Evolutionary conservation across 2,797 vertebrate genomes (phyloP), one percentile per base, ranked within the genome.

Genomic region (Borostomias antarcticus): DNA sequence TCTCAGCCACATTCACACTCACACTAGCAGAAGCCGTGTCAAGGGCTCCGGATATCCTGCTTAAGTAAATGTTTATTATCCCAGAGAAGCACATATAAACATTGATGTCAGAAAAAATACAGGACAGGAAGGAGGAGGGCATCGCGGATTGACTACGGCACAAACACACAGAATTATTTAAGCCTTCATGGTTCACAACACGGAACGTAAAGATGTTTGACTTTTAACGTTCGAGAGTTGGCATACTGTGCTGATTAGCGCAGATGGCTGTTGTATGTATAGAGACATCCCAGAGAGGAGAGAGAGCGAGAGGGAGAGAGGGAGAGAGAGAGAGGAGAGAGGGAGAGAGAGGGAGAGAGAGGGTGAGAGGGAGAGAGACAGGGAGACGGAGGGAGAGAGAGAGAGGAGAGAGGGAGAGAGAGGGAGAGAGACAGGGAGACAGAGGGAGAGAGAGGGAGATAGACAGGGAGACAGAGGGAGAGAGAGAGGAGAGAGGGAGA

Each of bases 251-350:
- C 73, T 7, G 87, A 85, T 85, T 75, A 86, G 77, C 81, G 77
- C 19, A 66, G 73, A 77, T 88, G 81, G 86, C 74, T 77, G 77
- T 79, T 82, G 76, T 71, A 86, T 86, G 78, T 77, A 75, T 85
- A 33, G 85, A 85, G 82, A 87, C 76, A 82, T 60, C 71, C 53
- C 52, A 8, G 76, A 33, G 11, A 57, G 15, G 64, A 64, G 71
- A 65, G 76, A 81, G 57, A 57, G 80, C 11, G 35, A 56, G 61
- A 51, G 32, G 4, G 15, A 54, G 79, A 30, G 52, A 56, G 61
- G 51, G 32, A 10, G 78, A 25, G 48, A 51, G 48, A 11, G 48
- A 51, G 48, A 25, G 48, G 48, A 51, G 48, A 25, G 48, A 51
- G 48, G n/a, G 21, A 51, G 48, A 51, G 48, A 51, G 48, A 51